Evolutionary conservation across 2,113 vertebrate species (phyloP).

Genomic region (Cheilinus undulatus): DNA sequence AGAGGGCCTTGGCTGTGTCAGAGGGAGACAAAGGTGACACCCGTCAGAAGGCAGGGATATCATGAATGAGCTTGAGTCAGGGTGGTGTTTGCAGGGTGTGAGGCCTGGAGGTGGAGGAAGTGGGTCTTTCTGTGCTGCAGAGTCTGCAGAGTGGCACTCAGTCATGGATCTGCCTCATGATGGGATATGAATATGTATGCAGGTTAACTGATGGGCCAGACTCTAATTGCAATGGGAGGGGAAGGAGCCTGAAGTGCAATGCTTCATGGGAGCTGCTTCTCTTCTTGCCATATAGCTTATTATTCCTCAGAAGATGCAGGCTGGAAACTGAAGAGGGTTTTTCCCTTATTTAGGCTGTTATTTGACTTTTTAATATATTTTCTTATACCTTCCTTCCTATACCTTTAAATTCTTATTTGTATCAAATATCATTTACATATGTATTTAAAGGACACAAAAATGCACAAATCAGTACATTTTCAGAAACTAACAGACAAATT

Average conservation of each 20-base stretch:
- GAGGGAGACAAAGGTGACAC: slow-evolving; percentile 54
- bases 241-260: slow-evolving; percentile 55
- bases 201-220: slow-evolving; percentile 69
- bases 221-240: slow-evolving; percentile 69
- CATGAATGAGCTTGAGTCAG: slow-evolving; percentile 25
- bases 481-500: too few relatives aligned
- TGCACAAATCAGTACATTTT: too few relatives aligned
- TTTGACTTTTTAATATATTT: neutral
- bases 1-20: slow-evolving; percentile 31
- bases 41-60: slow-evolving; percentile 29
- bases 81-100: slow-evolving; percentile 32
- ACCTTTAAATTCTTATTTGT: too few relatives aligned
- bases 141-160: slow-evolving; percentile 47
- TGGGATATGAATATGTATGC: slow-evolving; percentile 78
- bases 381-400: too few relatives aligned
- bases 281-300: slow-evolving; percentile 26
- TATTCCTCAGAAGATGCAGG: slow-evolving; percentile 10
- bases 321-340: neutral
- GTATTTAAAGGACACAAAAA: too few relatives aligned
- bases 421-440: too few relatives aligned
- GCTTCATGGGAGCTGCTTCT: slow-evolving; percentile 50
- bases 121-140: slow-evolving; percentile 10
- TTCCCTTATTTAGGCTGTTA: slow-evolving; percentile 18
- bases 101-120: slow-evolving; percentile 26
- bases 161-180: slow-evolving; percentile 52